These are phyloP conservation scores for Drosophila guanche DNA, from an alignment of 1,140 invertebrate species.

Conservation along the genomic window DNA sequence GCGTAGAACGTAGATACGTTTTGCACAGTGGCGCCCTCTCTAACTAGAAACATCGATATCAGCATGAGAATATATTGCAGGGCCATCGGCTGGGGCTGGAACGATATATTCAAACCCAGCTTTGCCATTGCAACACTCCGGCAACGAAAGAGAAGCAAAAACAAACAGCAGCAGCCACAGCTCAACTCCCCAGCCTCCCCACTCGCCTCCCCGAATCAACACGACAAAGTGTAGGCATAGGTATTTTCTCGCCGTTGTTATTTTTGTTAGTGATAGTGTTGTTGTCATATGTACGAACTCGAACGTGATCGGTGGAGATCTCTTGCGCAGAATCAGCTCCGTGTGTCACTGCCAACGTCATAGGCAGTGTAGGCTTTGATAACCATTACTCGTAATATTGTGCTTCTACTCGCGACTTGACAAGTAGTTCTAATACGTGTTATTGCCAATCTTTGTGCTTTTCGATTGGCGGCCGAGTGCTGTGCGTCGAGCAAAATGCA, in stretches of 20 bases:
- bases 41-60: no score
- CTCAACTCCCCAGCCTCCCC: no score
- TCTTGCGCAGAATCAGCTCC: conserved; percentile 6
- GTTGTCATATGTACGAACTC: conserved; percentile 31
- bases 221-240: no score
- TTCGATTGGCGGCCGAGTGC: conserved; percentile 8
- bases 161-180: no score
- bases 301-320: conserved; percentile 16
- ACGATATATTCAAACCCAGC: no score
- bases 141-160: no score
- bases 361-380: conserved; percentile 8
- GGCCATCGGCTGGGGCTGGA: no score
- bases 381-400: background rate
- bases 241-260: conserved; percentile 14
- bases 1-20: no score
- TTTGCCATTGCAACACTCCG: no score
- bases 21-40: no score
- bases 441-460: conserved; percentile 9
- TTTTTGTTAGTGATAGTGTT: conserved; percentile 16
- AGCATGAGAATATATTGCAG: no score
- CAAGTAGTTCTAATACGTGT: background rate
- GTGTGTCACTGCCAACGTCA: conserved; percentile 22
- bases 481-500: conserved; percentile 57
- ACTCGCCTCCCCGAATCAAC: background rate
- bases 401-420: no score